Percentiles rank a stretch among this genome's conserved stretches.
phyloP scores from a whole-genome alignment of 2,113 vertebrate species.

The Phalacrocorax pelagicus region DNA sequence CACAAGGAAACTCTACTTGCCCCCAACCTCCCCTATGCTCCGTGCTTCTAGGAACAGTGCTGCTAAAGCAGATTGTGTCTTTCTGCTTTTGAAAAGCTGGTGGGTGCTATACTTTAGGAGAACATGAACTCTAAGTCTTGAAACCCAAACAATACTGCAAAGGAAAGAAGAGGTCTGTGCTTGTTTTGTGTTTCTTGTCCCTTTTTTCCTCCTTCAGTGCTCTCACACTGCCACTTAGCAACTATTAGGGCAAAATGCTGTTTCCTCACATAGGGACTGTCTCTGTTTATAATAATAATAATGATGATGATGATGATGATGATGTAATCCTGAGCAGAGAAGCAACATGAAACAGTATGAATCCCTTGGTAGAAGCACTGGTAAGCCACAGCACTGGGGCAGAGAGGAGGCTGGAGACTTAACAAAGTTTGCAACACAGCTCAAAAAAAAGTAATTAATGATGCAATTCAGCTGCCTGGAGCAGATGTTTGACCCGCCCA shows the following conservation, averaged over 20 bases:
- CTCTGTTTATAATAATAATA: too few relatives aligned
- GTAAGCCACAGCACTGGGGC: background rate
- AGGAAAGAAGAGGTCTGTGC: background rate
- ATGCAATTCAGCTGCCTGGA: constrained; percentile 6
- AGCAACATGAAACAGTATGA: background rate
- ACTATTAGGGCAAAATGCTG: background rate
- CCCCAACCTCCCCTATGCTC: background rate
- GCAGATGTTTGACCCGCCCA: constrained; percentile 50
- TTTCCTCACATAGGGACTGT: background rate
- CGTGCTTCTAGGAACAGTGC: background rate
- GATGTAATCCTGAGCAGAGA: background rate
- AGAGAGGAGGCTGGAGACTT: background rate
- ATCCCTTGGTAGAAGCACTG: background rate
- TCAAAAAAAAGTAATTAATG: background rate
- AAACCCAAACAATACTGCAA: background rate
- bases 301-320: too few relatives aligned
- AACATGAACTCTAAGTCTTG: background rate
- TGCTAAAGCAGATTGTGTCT: background rate
- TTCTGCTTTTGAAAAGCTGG: background rate
- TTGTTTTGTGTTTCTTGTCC: background rate
- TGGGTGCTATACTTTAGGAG: background rate
- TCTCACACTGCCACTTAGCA: background rate
- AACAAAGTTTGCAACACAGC: background rate
- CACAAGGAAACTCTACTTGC: background rate
- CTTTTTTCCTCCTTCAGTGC: background rate